Evolutionary conservation across 2,113 vertebrate genomes (phyloP).

Genomic region (Tichodroma muraria): DNA sequence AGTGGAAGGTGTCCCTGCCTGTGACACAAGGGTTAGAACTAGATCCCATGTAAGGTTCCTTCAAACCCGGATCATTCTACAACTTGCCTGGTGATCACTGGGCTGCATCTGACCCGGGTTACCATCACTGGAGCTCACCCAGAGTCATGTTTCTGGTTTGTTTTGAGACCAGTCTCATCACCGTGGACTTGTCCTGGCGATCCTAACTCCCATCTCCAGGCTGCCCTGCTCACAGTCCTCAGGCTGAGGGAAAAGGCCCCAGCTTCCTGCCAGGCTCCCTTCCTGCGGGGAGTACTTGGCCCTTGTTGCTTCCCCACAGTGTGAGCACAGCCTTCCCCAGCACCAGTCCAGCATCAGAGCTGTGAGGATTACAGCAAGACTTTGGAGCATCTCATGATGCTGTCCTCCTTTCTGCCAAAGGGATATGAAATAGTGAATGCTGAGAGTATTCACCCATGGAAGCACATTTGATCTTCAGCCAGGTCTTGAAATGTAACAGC

Average conservation of each 20-base stretch:
- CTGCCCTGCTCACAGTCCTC: not conserved
- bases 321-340: not conserved
- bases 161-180: not conserved
- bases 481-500: slow-evolving; percentile 32
- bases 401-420: not conserved
- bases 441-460: not conserved
- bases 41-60: not conserved
- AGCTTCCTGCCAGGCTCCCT: not conserved
- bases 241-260: accelerated
- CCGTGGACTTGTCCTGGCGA: not conserved
- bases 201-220: not conserved
- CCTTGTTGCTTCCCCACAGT: not conserved
- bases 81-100: not conserved
- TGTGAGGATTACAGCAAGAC: not conserved
- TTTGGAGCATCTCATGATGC: not conserved
- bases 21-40: not conserved
- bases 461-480: slow-evolving; percentile 16
- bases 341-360: not conserved
- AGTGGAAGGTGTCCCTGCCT: not conserved
- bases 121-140: not conserved
- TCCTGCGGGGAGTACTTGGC: not conserved
- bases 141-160: accelerated
- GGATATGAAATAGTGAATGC: not conserved
- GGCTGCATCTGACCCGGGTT: not conserved
- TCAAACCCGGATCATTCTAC: not conserved